Evolutionary conservation across 2,113 vertebrate genomes (phyloP), one percentile per base, ranked within the genome.

Genomic region (Onychostoma macrolepis): DNA sequence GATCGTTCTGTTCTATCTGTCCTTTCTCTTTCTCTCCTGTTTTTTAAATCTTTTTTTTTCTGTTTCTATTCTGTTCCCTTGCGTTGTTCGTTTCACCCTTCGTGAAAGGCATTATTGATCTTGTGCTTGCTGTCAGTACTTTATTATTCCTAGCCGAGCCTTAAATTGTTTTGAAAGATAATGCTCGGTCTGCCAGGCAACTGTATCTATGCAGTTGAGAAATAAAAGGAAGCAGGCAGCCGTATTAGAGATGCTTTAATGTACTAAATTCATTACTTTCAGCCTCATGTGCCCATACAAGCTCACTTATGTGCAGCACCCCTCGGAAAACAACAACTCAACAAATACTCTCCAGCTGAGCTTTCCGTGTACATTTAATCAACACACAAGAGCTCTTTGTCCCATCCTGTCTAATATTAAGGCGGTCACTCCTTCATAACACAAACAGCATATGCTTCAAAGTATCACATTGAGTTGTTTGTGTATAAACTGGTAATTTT

Each of bases 141-240:
- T 71, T 65, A 83, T 83, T 83, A 83, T 67, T 83, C 65, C 65
- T 65, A 71, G 81, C 63, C 28, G 19, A 71, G 81, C 65, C 65
- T 48, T 53, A 83, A 83, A 83, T 71, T 71, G 81, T 83, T 83
- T 71, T 71, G 81, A 71, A 83, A 83, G 81, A 83, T 83, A 83
- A 71, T 2, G 65, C 43, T 83, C 43, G 58, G 63, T 83, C 28
- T 71, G 65, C 81, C 65, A 83, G 63, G 81, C 81, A 83, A 83
- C 81, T 83, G 65, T 71, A 71, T 83, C 81, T 83, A 53, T n/a
- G 81, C 65, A 71, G 63, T 17, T 33, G 61, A 83, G 45, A 83
- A 83, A 83, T 83, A 83, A 83, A 83, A 69, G 13, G 41, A 76
- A 76, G 58, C 58, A 81, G 79, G 24, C 79, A 28, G 80, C 38